Evolutionary conservation across 2,113 vertebrate species (phyloP).

Genomic region (Anseranas semipalmata): DNA sequence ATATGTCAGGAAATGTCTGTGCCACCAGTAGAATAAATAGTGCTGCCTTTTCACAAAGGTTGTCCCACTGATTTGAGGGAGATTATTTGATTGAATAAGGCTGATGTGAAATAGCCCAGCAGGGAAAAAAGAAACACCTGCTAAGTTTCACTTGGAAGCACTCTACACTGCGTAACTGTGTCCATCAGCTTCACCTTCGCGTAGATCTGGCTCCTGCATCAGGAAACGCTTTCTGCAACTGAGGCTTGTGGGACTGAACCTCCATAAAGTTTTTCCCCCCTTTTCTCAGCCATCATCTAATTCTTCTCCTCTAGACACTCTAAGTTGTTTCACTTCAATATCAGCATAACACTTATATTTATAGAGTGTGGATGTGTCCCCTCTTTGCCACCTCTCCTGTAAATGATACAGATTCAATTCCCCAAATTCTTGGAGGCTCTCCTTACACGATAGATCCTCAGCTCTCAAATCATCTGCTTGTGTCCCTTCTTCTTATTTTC

Average conservation of each 20-base stretch:
- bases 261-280: background rate
- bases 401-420: background rate
- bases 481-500: background rate
- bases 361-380: background rate
- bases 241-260: background rate
- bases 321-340: background rate
- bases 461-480: background rate
- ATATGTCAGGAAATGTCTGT: constrained; percentile 57
- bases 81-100: constrained; percentile 2
- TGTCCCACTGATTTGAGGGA: background rate
- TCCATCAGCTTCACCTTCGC: background rate
- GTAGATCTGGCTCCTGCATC: background rate
- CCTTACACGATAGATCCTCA: background rate
- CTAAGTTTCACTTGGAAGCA: constrained; percentile 53
- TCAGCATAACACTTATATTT: background rate
- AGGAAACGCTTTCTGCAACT: background rate
- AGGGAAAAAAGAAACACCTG: constrained; percentile 38
- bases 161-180: background rate
- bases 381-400: background rate
- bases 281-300: background rate
- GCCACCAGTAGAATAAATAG: constrained; percentile 33
- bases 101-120: background rate
- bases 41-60: constrained; percentile 26
- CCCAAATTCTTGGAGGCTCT: background rate
- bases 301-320: background rate